These are phyloP conservation scores for Echeneis naucrates DNA, from an alignment of 2,797 vertebrate species.

Conservation along the genomic window DNA sequence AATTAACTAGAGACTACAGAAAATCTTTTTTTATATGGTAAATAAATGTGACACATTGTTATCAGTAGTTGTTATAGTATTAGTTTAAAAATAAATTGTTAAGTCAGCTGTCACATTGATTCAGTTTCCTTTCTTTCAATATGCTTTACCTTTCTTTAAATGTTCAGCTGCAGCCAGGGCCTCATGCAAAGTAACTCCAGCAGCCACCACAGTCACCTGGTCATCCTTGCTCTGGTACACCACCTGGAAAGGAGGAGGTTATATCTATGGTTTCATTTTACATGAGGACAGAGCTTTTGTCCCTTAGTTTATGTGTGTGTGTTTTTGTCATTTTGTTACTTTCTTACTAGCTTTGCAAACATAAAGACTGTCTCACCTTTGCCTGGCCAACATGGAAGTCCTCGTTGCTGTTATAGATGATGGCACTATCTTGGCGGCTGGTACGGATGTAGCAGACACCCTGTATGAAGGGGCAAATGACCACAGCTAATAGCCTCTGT, in stretches of 20 bases:
- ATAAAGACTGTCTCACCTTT: slow-evolving; percentile 85
- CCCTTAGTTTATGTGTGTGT: not conserved
- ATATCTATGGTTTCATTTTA: not conserved
- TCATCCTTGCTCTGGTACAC: slow-evolving; percentile 93
- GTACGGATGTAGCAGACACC: slow-evolving; percentile 97
- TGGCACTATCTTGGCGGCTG: slow-evolving; percentile 90
- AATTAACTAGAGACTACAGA: not conserved
- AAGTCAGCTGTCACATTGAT: not conserved
- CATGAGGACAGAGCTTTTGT: not conserved
- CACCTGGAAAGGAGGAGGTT: slow-evolving; percentile 80
- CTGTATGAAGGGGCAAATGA: slow-evolving; percentile 69
- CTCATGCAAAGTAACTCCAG: slow-evolving; percentile 94
- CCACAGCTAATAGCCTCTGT: not conserved
- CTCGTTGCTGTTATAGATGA: slow-evolving; percentile 94
- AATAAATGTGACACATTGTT: not conserved
- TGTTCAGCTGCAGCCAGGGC: slow-evolving; percentile 92
- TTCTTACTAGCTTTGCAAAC: not conserved
- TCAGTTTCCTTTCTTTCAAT: not conserved
- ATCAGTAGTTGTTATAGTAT: too few relatives aligned
- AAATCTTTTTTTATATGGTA: not conserved
- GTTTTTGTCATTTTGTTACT: too few relatives aligned
- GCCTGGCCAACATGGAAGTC: slow-evolving; percentile 95
- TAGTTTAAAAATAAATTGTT: not conserved
- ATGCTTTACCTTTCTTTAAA: slow-evolving; percentile 90
- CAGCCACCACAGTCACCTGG: slow-evolving; percentile 93